Evolutionary conservation across 2,888 invertebrate species (phyloP), one percentile per base, ranked within the genome.

Genomic region (Oscheius sp.): DNA sequence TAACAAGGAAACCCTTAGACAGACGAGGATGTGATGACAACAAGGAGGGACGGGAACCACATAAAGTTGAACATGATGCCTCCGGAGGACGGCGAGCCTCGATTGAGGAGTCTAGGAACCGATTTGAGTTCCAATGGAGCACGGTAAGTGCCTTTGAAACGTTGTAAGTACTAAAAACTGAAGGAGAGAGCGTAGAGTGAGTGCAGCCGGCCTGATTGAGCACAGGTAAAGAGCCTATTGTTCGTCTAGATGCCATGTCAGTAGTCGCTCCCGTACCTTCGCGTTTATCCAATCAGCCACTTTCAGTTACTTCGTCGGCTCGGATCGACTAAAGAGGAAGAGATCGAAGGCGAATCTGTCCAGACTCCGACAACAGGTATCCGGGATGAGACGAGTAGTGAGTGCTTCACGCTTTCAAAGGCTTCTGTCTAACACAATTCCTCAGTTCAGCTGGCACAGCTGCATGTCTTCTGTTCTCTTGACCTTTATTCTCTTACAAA

Each of bases 31-130:
- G 42, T 76, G 42, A 66, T 74, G 70, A 53, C 51, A 21, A 33
- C 70, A 2, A 47, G 63, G n/a, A 21, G 58, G 13, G 47, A 71
- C 35, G 72, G 63, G 9, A 74, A 84, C 51, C 82, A 83, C 73
- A 84, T 84, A 48, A 81, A 81, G 21, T 70, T 84, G 78, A 81
- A 84, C 60, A 80, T 84, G 73, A 74, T 84, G 77, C 72, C 77
- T 70, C 32, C 81, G 79, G 60, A 72, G 50, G 70, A 65, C 10
- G 60, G 74, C 68, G 84, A 84, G 72, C 84, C 84, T 32, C 75
- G 84, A 37, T 57, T 84, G n/a, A 55, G 82, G 48, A 78, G 79
- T 58, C 74, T 84, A 76, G 74, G 74, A 60, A 79, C 76, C 59
- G 80, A 84, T 73, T 71, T 80, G 57, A 78, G 75, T 21, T 59